Base-by-base conservation (phyloP, 2,888 invertebrate genomes). In the Xestia sexstrigata region DNA sequence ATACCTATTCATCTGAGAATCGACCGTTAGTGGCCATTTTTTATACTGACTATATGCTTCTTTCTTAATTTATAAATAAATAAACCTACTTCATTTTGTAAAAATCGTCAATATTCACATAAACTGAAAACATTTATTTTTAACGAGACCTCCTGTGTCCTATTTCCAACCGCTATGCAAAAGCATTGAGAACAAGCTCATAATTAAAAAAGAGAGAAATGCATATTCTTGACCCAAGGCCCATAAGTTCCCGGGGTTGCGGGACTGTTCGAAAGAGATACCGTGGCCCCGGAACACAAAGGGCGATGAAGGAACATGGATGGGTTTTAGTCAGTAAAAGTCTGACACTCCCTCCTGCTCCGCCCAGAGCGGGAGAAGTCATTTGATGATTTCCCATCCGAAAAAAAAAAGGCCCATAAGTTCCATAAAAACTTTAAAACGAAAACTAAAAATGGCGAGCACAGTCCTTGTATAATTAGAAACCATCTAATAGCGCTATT, bases 401-500 rank as follows among this genome's bases (percentile, higher is more conserved):
- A n/a, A n/a, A n/a, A n/a, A n/a, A n/a, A n/a, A n/a, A 65, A 52
- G 52, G 15, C 49, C 58, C 66, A 60, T 65, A 72, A 86, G 42
- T 78, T 83, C 70, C 42, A 83, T 65, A 66, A 58, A 81, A 86
- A 74, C 67, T 74, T 55, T 52, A 72, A 81, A 81, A 74, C 35
- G 30, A 62, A 85, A 76, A 60, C 17, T 66, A 76, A 67, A 75
- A 86, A 70, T 63, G 63, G 67, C 47, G 47, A 72, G 60, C 83
- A 42, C 84, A 72, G 74, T 78, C 73, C 79, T 78, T 60, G 84
- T 78, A 75, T 86, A 86, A 86, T 84, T 84, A 78, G 69, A 78
- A 84, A 77, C 78, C 74, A 87, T 85, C 79, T 83, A 84, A 87
- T 76, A 78, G 68, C 52, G 73, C 77, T 47, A 85, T 85, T 83